A percentile compares a stretch with the other conserved stretches of the same genome.
These are phyloP conservation scores for Lophura nycthemera DNA, from an alignment of 2,113 vertebrate genomes.

Conservation along the genomic window DNA sequence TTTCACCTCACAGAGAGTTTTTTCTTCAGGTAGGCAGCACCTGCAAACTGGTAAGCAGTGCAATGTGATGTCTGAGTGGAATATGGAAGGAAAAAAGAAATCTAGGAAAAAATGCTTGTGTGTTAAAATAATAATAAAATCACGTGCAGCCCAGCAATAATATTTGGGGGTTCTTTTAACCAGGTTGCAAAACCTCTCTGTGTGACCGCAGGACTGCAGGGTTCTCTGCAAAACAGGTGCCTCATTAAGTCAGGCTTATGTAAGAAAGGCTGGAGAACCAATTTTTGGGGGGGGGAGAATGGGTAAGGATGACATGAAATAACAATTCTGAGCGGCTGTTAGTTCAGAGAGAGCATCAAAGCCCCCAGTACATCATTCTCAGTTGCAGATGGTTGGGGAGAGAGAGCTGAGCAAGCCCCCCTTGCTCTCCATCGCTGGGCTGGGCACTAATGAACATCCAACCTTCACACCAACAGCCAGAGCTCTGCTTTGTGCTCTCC, in stretches of 20 bases:
- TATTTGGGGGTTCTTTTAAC: neutral
- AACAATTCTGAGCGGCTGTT: slow-evolving; percentile 40
- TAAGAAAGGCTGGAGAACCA: neutral
- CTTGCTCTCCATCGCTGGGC: slow-evolving; percentile 26
- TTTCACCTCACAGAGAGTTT: neutral
- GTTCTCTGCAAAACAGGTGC: slow-evolving; percentile 23
- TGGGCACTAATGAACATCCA: slow-evolving; percentile 44
- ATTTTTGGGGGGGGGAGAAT: neutral
- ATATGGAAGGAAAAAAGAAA: neutral
- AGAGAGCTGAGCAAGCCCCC: slow-evolving; percentile 29
- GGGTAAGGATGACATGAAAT: slow-evolving; percentile 35
- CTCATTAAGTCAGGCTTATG: slow-evolving; percentile 57
- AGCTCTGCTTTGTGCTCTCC: slow-evolving; percentile 1
- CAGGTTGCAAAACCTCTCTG: neutral
- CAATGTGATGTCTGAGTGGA: neutral
- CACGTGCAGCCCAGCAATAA: neutral
- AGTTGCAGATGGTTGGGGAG: slow-evolving; percentile 72
- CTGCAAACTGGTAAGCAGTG: neutral
- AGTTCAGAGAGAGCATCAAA: slow-evolving; percentile 68
- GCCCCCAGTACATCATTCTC: slow-evolving; percentile 49
- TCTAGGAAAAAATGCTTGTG: neutral
- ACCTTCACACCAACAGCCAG: slow-evolving; percentile 57
- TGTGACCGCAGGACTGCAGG: neutral
- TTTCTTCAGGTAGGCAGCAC: fast-evolving
- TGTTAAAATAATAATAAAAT: neutral